A percentile compares a stretch with the other conserved stretches of the same genome.
Evolutionary conservation across 2,113 vertebrate species (phyloP).

Genomic region (Pholis gunnellus): DNA sequence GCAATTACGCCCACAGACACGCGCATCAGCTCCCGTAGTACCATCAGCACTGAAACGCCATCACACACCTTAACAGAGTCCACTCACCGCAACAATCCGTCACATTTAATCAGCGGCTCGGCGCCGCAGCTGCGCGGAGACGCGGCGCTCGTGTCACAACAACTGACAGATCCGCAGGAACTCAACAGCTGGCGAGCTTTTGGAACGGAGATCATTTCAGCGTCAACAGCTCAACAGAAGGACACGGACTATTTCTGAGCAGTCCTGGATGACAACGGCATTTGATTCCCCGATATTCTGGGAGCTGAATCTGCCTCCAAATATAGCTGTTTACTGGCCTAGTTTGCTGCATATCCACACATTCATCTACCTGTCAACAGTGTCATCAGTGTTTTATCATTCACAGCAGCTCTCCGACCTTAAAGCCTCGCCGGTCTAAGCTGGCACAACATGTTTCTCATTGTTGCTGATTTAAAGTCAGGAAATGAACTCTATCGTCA

Average conservation of each 20-base stretch:
- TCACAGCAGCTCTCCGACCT: neutral
- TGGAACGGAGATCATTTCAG: neutral
- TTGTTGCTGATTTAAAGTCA: neutral
- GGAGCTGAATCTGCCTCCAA: conserved; percentile 40
- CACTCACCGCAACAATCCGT: conserved; percentile 8
- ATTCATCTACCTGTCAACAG: conserved; percentile 19
- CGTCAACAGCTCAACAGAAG: conserved; percentile 14
- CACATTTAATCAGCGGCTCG: conserved; percentile 20
- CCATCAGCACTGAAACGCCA: conserved; percentile 11
- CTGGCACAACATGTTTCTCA: neutral
- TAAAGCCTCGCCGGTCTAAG: neutral
- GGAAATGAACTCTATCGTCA: neutral
- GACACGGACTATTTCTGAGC: conserved; percentile 41
- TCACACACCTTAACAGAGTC: conserved; percentile 11
- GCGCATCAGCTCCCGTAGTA: conserved; percentile 18
- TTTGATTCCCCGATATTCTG: conserved; percentile 37
- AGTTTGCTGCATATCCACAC: conserved; percentile 11
- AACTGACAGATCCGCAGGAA: neutral
- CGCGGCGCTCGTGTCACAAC: neutral
- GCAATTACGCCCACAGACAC: conserved; percentile 41
- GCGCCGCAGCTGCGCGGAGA: neutral
- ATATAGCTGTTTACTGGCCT: conserved; percentile 47
- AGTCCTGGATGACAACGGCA: conserved; percentile 11
- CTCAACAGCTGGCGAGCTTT: conserved; percentile 36
- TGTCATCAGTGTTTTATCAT: neutral